phyloP scores from a whole-genome alignment of 2,113 vertebrate species.

The Dicerorhinus sumatrensis region DNA sequence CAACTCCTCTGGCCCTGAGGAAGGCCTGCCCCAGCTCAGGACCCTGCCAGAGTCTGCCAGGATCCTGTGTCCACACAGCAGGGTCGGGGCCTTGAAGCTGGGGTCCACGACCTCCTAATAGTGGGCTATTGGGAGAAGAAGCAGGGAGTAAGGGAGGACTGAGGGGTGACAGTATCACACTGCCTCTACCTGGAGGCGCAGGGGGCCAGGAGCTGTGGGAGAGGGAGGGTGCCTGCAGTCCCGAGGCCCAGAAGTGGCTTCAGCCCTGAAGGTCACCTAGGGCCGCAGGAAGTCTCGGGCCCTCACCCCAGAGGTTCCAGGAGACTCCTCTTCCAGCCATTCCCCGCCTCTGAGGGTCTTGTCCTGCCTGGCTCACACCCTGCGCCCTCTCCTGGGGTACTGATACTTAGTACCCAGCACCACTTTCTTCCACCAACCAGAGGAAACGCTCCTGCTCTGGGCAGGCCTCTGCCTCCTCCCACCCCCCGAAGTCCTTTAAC shows the following conservation, averaged over 20 bases:
- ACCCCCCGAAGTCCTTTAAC: background rate
- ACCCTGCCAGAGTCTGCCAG: background rate
- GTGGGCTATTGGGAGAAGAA: background rate
- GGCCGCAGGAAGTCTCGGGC: background rate
- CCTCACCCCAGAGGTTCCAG: background rate
- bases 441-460: background rate
- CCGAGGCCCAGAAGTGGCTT: background rate
- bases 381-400: too few species aligned
- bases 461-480: background rate
- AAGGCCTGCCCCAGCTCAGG: background rate
- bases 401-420: background rate
- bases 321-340: background rate
- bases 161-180: background rate
- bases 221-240: background rate
- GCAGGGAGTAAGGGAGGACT: background rate
- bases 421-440: background rate
- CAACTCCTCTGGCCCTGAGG: background rate
- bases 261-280: background rate
- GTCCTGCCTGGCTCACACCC: background rate
- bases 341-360: background rate
- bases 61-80: background rate
- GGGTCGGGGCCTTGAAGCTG: background rate
- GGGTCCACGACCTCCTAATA: background rate
- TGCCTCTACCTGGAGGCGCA: background rate
- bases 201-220: fast-evolving